Base-by-base conservation (phyloP, 2,888 invertebrate species). In the Conomelus anceps region DNA sequence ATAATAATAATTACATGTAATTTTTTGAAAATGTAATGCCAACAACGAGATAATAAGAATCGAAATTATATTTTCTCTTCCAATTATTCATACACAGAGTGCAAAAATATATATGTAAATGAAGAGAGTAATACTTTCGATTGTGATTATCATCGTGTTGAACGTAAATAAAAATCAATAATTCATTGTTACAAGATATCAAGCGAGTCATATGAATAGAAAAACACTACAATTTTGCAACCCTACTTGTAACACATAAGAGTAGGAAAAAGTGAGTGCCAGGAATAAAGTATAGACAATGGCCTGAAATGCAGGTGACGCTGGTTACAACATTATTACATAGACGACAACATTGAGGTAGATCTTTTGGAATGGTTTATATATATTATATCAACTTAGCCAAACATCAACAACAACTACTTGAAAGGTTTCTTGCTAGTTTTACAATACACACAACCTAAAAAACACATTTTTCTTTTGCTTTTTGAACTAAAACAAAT, bases 1-100 rank as follows among this genome's bases (percentile, higher is more conserved):
- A 86, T 89, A 85, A 90, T 63, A 87, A 23, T 90, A 84, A 87
- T 63, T 89, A 87, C 29, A 84, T 84, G 41, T 87, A 87, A 84
- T 17, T 34, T 34, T 34, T 34, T 13, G 13, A 34, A 23, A 20
- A 17, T 85, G 23, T 22, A 34, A 88, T 29, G 17, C 9, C 6
- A 20, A 85, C 22, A 9, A 85, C 23, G 3, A 23, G 22, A 23
- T 24, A 23, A 24, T 22, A 13, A 85, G 24, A 86, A 86, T 24
- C 24, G 86, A 86, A 86, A 63, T 63, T 1, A 41, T 63, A n/a
- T 7, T 0, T 63, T 13, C 1, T 26, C 26, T 26, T 26, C 26
- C n/a, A 63, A 63, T 63, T 26, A 26, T 26, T n/a, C 6, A 86
- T 7, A 85, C 20, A 20, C 7, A n/a, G 1, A 22, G 86, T 24